A percentile compares a stretch with the other conserved stretches of the same genome.
These are phyloP conservation scores for Eriosoma lanigerum DNA, from an alignment of 1,140 invertebrate genomes.

Conservation along the genomic window DNA sequence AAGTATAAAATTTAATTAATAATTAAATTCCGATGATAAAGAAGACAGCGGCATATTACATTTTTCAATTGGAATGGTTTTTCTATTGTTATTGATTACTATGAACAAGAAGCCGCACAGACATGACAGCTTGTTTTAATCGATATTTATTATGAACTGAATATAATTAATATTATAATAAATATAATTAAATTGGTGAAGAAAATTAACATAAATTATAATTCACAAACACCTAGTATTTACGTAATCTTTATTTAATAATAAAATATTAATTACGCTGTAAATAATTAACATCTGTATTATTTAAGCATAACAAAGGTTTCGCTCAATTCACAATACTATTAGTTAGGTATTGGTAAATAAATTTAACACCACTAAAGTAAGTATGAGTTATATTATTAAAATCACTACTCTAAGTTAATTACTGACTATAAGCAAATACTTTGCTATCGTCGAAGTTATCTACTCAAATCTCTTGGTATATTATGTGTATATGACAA, in stretches of 20 bases:
- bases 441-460: too few relatives aligned
- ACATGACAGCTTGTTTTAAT: not conserved
- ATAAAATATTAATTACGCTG: not conserved
- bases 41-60: not conserved
- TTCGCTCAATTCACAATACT: too few relatives aligned
- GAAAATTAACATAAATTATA: not conserved
- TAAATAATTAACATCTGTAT: too few relatives aligned
- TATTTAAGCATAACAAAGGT: too few relatives aligned
- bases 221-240: not conserved
- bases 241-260: not conserved
- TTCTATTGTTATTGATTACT: slow-evolving; percentile 35
- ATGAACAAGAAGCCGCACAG: not conserved
- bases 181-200: not conserved
- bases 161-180: not conserved
- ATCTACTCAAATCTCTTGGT: too few relatives aligned
- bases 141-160: slow-evolving; percentile 31
- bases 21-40: not conserved
- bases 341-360: too few relatives aligned
- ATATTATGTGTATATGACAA: too few relatives aligned
- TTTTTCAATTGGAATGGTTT: not conserved
- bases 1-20: too few relatives aligned
- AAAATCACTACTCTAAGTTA: too few relatives aligned
- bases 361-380: too few relatives aligned
- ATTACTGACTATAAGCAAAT: too few relatives aligned
- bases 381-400: too few relatives aligned